Evolutionary conservation across 2,113 vertebrate genomes (phyloP).

Genomic region (Chamaea fasciata): DNA sequence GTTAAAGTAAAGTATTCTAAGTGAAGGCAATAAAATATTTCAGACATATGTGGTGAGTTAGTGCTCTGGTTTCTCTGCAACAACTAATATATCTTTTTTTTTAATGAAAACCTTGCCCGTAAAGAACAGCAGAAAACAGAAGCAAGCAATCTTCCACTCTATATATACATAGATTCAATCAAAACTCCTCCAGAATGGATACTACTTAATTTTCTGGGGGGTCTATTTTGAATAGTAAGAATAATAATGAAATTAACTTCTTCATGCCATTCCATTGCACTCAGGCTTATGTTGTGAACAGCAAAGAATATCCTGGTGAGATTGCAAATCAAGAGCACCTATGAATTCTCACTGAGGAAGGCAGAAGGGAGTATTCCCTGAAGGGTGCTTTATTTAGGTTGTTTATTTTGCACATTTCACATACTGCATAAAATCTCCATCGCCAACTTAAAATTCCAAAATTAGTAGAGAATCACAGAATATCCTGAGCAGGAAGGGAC

Average conservation of each 20-base stretch:
- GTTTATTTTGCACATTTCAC: not conserved
- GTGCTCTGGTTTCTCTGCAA: not conserved
- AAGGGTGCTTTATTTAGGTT: not conserved
- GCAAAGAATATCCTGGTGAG: not conserved
- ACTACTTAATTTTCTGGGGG: not conserved
- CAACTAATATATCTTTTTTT: not conserved
- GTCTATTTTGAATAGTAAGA: not conserved
- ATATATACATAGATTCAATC: not conserved
- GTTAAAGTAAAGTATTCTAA: not conserved
- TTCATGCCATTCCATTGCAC: not conserved
- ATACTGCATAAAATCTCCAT: not conserved
- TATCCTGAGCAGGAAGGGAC: not conserved
- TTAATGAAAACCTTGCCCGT: constrained; percentile 25
- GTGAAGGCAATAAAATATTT: not conserved
- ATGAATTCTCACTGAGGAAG: not conserved
- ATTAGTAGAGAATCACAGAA: not conserved
- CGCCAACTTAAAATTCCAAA: not conserved
- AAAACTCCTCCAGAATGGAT: not conserved
- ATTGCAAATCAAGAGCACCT: not conserved
- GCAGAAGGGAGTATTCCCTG: not conserved
- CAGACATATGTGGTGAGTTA: not conserved
- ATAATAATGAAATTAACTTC: not conserved
- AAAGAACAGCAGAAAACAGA: not conserved
- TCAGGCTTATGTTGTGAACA: not conserved
- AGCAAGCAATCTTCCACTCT: not conserved